A percentile compares a stretch with the other conserved stretches of the same genome.
Evolutionary conservation across 2,113 vertebrate species (phyloP).

Genomic region (Andinoacara biseriatus): DNA sequence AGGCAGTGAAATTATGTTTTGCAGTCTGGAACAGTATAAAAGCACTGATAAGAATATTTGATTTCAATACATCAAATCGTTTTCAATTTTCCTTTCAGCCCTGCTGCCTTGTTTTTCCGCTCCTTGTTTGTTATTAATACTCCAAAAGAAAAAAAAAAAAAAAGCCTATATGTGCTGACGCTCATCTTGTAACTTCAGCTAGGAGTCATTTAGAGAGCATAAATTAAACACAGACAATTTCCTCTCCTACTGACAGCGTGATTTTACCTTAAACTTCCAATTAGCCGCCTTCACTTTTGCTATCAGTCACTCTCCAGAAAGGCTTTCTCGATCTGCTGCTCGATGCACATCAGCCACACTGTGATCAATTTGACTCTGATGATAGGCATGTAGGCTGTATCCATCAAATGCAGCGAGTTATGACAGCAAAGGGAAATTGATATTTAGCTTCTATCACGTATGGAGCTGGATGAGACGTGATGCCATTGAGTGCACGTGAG

Average conservation of each 20-base stretch:
- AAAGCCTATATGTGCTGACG: not conserved
- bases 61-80: slow-evolving; percentile 36
- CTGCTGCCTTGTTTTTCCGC: slow-evolving; percentile 41
- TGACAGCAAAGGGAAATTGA: slow-evolving; percentile 55
- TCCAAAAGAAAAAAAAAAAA: not conserved
- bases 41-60: slow-evolving; percentile 32
- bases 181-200: slow-evolving; percentile 21
- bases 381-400: slow-evolving; percentile 54
- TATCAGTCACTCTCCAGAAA: slow-evolving; percentile 53
- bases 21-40: slow-evolving; percentile 6
- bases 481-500: not conserved
- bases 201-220: slow-evolving; percentile 39
- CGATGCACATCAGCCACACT: slow-evolving; percentile 51
- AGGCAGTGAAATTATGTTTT: slow-evolving; percentile 15
- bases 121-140: slow-evolving; percentile 43
- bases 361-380: slow-evolving; percentile 57
- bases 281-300: slow-evolving; percentile 65
- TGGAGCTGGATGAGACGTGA: not conserved
- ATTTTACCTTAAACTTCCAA: slow-evolving; percentile 70
- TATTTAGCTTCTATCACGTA: slow-evolving; percentile 43
- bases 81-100: slow-evolving; percentile 34
- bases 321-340: slow-evolving; percentile 4
- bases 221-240: slow-evolving; percentile 62
- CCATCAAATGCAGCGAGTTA: slow-evolving; percentile 48
- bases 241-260: slow-evolving; percentile 50